Base-by-base conservation (phyloP, 2,888 invertebrate genomes). In the Drosophila parthenogenetica region DNA sequence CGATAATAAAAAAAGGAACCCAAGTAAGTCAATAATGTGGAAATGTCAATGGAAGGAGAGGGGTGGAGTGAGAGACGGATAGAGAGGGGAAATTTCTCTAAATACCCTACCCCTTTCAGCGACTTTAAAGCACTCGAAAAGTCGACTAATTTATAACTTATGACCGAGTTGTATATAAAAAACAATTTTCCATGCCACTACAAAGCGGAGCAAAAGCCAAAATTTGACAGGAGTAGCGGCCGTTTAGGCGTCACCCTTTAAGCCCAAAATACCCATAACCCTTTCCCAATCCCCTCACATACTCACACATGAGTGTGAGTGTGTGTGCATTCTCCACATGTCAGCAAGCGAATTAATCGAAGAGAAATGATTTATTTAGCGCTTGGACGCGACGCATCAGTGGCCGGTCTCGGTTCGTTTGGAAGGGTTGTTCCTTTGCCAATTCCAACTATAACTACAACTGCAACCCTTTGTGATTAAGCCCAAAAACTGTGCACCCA, bases 301-400 rank as follows among this genome's bases (percentile, higher is more conserved):
- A 46, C 54, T 10, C 50, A 37, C 54, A 48, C 72, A 73, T 77
- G 73, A 54, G 42, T 42, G 48, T 63, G 64, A 50, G 69, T 65
- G 69, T 68, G 64, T 51, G 69, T 66, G 68, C 69, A 72, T 72
- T 71, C 76, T 76, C 75, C 90, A 91, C 91, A 92, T 91, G 92
- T 92, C 92, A 91, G 91, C 91, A 91, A 91, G 90, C 88, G 91
- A 92, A 92, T 92, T 91, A 92, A 92, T 92, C 92, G 92, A 90
- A 91, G 90, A 92, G 92, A 92, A 92, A 92, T 92, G 92, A 92
- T 92, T 92, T 92, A 92, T 92, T 91, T 89, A 89, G 80, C 88
- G 81, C 86, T 84, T 69, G 79, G 82, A 74, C 75, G 79, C 54
- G 50, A 82, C 79, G 86, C 89, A 79, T 86, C 84, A 80, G 79